Base-by-base conservation (phyloP, 2,797 vertebrate species). In the Lutjanus campechanus region DNA sequence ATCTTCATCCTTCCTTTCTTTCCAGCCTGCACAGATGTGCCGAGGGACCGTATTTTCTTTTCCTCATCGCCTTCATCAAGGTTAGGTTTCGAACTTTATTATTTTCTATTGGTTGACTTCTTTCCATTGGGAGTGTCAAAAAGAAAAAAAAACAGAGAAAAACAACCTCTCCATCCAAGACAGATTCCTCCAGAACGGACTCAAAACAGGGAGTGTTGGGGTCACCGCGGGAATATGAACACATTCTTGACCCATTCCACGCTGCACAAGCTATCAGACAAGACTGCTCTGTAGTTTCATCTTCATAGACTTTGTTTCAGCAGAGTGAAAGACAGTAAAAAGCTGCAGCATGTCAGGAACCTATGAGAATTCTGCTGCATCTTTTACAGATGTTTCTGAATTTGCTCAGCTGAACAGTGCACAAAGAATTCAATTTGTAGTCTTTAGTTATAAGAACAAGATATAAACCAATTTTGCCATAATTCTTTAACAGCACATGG, bases 1-100 rank as follows among this genome's bases (percentile, higher is more conserved):
- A 49, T 83, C 74, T 29, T 80, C 69, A 65, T 81, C 68, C 79
- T 73, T 60, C 56, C 68, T 77, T 81, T 82, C 43, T 58, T 41
- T 72, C 80, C 25, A 58, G 69, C 77, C 43, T 69, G 73, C 82
- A 75, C 85, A 87, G 56, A 83, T 76, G 79, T 85, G 81, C 62
- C 49, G 0, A 63, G 82, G 80, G 83, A 85, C 75, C 0, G 0
- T 72, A 58, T 77, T 82, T 76, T 76, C 25, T 81, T 58, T 83
- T 44, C 63, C 73, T 81, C 76, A 58, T 85, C 73, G 80, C 74
- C 82, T 87, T 84, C 76, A 80, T 89, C 89, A 91, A 92, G 91
- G 89, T 94, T 86, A 86, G 74, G 77, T 76, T 85, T 86, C 70
- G 1, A 83, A 88, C 79, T 85, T 82, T 73, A 85, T 87, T 84